A percentile compares a stretch with the other conserved stretches of the same genome.
phyloP scores from a whole-genome alignment of 2,113 vertebrate species.

The Numida meleagris region DNA sequence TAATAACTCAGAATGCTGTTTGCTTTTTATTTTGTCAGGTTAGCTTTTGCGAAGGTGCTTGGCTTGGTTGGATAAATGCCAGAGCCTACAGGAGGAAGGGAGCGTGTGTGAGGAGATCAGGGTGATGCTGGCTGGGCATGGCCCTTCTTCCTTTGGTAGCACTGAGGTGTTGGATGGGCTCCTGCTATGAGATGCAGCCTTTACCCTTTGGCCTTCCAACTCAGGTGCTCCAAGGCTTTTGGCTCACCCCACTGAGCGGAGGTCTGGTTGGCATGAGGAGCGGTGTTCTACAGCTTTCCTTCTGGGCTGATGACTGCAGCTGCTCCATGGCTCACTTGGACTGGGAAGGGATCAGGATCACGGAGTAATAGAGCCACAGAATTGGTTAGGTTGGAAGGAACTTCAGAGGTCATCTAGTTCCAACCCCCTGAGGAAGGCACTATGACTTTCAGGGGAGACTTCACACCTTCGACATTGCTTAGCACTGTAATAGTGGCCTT shows the following conservation, averaged over 20 bases:
- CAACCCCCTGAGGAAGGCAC: not conserved
- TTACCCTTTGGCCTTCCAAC: not conserved
- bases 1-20: not conserved
- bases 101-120: not conserved
- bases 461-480: rapidly evolving
- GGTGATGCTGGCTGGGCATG: not conserved
- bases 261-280: not conserved
- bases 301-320: not conserved
- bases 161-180: not conserved
- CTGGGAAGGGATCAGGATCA: not conserved
- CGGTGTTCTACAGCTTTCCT: not conserved
- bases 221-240: not conserved
- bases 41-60: not conserved
- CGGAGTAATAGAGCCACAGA: not conserved
- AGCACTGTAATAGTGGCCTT: not conserved
- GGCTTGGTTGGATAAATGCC: not conserved
- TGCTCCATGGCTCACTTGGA: not conserved
- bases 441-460: not conserved
- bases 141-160: not conserved
- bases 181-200: not conserved
- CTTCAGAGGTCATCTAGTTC: not conserved
- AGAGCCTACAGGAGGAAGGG: not conserved
- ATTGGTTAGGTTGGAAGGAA: not conserved
- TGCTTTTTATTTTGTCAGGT: not conserved
- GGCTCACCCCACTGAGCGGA: not conserved